These are phyloP conservation scores for Prenolepis imparis DNA, from an alignment of 2,888 invertebrate genomes.

Conservation along the genomic window DNA sequence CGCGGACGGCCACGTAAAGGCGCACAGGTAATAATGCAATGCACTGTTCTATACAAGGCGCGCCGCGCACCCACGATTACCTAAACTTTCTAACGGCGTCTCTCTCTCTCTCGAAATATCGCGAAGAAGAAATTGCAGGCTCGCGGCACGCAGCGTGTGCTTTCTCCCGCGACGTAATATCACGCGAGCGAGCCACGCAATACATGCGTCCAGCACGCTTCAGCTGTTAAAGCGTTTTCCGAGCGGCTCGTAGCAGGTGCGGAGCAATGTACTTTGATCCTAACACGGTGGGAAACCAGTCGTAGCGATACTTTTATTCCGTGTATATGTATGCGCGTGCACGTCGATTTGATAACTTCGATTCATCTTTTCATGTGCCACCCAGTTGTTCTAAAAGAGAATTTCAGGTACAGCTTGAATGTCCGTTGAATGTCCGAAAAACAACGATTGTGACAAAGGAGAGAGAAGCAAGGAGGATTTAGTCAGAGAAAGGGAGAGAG, in stretches of 20 bases:
- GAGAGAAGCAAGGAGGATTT: not conserved
- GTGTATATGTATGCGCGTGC: not conserved
- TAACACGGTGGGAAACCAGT: not conserved
- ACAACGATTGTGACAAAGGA: conserved; percentile 33
- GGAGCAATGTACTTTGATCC: not conserved
- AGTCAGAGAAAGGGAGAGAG: not conserved
- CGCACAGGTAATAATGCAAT: conserved; percentile 29
- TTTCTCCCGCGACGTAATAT: conserved; percentile 57
- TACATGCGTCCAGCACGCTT: conserved; percentile 18
- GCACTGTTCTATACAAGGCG: conserved; percentile 2
- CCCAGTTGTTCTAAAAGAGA: conserved; percentile 32
- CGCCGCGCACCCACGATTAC: conserved; percentile 20
- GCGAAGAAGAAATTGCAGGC: conserved; percentile 41
- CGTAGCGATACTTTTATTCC: not conserved
- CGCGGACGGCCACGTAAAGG: not conserved
- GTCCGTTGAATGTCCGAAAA: conserved; percentile 22
- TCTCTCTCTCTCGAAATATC: conserved; percentile 23
- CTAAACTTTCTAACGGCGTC: conserved; percentile 56
- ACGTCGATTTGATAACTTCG: not conserved
- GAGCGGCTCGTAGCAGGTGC: not conserved
- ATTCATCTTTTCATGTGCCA: conserved; percentile 9
- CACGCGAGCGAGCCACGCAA: conserved; percentile 39
- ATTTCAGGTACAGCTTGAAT: conserved; percentile 21
- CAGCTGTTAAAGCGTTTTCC: conserved; percentile 28
- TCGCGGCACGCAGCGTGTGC: conserved; percentile 33